Evolutionary conservation across 2,797 vertebrate genomes (phyloP), one percentile per base, ranked within the genome.

Genomic region (Syncerus caffer): DNA sequence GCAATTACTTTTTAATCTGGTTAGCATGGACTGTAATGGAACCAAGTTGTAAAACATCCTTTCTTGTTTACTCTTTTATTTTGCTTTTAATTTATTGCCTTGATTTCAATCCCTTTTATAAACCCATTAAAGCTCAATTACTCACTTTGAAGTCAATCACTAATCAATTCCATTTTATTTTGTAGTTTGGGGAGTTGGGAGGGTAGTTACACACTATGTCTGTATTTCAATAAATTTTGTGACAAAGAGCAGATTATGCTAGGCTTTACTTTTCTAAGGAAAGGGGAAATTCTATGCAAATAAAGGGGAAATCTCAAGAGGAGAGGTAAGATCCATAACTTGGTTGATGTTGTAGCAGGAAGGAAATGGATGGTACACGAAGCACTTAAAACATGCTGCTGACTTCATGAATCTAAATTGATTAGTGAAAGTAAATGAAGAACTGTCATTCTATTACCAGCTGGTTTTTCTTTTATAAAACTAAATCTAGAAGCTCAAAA

Each of bases 1-100:
- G 97, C 98, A 99, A 98, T 99, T 98, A 98, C 98, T 98, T 96
- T 97, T 98, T 99, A 98, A 99, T 99, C 98, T 98, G 38, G 0
- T 98, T 99, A 98, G 98, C 97, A 96, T 96, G 98, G 98, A 98
- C 96, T 96, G 95, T 98, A 99, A 99, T 98, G 98, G 98, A 98
- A 82, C 95, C 94, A 96, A 98, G 98, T 98, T 99, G 98, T 99
- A 99, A 99, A 99, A 98, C 98, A 98, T 97, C 97, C 96, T 96
- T 98, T 98, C 98, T 98, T 98, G 82, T 99, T 98, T 98, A 98
- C 98, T 93, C 96, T 98, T 98, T 98, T 98, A 97, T 98, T 99
- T 98, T 98, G 96, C 98, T 98, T 98, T 98, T 94, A 98, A 98
- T 98, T 98, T 98, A 98, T 97, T 97, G 98, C 98, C 95, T 98